Percentiles rank a stretch among this genome's conserved stretches.
phyloP scores from a whole-genome alignment of 2,113 vertebrate species.

The Leucosticte australis region DNA sequence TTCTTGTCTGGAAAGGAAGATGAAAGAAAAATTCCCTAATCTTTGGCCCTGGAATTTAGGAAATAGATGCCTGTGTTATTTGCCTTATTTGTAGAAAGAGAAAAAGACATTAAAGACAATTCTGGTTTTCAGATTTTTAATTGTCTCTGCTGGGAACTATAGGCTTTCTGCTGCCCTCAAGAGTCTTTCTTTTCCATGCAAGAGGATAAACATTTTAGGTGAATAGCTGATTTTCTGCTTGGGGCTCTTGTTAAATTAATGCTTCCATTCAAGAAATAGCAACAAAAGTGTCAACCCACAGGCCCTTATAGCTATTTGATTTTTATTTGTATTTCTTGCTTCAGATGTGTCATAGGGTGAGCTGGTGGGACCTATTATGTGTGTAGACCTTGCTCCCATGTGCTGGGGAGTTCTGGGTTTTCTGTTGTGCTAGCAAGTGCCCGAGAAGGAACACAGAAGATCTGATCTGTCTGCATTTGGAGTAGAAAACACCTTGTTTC shows the following conservation, averaged over 20 bases:
- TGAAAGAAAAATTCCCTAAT: background rate
- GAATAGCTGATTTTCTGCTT: background rate
- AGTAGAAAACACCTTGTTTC: background rate
- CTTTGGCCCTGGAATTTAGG: background rate
- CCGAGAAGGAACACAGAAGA: background rate
- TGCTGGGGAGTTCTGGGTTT: background rate
- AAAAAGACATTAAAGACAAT: background rate
- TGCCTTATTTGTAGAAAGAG: background rate
- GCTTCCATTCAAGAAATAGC: background rate
- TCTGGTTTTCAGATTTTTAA: background rate
- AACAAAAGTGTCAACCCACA: background rate
- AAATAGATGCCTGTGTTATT: background rate
- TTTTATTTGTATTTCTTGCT: background rate
- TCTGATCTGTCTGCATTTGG: background rate
- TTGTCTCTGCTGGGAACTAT: background rate
- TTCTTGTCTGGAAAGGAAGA: background rate
- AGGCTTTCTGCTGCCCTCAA: background rate
- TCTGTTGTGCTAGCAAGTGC: background rate
- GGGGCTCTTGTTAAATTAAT: background rate
- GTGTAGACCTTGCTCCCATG: no score
- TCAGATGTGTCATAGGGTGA: background rate
- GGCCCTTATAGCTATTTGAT: background rate
- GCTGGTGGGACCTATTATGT: background rate
- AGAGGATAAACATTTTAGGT: background rate
- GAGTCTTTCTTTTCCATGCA: background rate